Evolutionary conservation across 2,888 invertebrate species (phyloP).

Genomic region (Odontocerum albicorne): DNA sequence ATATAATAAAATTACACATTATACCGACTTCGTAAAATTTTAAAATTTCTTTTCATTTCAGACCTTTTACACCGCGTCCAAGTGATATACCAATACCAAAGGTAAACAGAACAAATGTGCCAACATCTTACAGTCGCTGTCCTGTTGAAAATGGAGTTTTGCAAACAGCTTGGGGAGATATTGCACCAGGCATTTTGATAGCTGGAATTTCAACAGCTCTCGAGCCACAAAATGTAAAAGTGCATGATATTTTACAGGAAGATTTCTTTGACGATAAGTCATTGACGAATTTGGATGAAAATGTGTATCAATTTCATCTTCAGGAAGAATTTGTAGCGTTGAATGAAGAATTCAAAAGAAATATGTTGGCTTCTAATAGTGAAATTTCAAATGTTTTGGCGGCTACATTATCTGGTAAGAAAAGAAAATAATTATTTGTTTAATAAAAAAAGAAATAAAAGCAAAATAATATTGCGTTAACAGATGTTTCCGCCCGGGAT

Average conservation of each 20-base stretch:
- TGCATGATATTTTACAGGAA: conserved; percentile 49
- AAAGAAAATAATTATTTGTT: neutral
- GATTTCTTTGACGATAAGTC: neutral
- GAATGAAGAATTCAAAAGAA: conserved; percentile 9
- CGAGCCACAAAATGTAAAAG: conserved; percentile 58
- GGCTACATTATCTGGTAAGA: conserved; percentile 60
- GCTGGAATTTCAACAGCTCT: conserved; percentile 62
- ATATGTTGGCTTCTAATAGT: conserved; percentile 18
- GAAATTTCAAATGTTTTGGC: conserved; percentile 62
- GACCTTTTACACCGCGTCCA: too few relatives aligned
- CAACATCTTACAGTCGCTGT: conserved; percentile 50
- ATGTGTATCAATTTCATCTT: neutral
- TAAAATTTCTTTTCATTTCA: too few relatives aligned
- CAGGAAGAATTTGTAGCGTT: conserved; percentile 4
- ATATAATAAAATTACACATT: too few relatives aligned
- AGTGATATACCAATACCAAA: too few relatives aligned
- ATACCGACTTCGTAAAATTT: too few relatives aligned
- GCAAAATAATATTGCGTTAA: too few relatives aligned
- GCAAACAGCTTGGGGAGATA: conserved; percentile 62
- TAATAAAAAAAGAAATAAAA: conserved; percentile 26
- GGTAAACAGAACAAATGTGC: conserved; percentile 17
- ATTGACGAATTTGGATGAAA: too few relatives aligned
- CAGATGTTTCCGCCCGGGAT: conserved; percentile 71
- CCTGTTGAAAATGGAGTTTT: conserved; percentile 69
- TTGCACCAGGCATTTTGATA: conserved; percentile 61